Conservation (phyloP, 2,888 invertebrate species). For the Rhagium mordax region DNA sequence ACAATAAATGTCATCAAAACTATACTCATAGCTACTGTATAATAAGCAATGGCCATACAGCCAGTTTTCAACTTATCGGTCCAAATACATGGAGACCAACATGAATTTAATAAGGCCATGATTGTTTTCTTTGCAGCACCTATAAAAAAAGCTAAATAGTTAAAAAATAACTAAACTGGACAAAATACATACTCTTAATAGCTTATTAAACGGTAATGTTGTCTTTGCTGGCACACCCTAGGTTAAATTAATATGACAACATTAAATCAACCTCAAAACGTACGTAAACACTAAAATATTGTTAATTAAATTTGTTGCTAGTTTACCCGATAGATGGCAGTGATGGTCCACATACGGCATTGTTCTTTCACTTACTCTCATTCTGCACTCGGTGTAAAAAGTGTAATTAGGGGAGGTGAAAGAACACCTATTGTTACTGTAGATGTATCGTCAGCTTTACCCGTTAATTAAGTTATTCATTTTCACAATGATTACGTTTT, state of each 20-base stretch:
- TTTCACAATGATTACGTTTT: too few relatives aligned
- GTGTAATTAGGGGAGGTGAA: too few relatives aligned
- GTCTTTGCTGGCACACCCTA: slow-evolving; percentile 28
- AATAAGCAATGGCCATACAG: slow-evolving; percentile 84
- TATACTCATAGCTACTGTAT: slow-evolving; percentile 82
- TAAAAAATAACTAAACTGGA: not conserved
- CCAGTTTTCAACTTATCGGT: slow-evolving; percentile 84
- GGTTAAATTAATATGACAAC: slow-evolving; percentile 28
- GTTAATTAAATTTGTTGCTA: too few relatives aligned
- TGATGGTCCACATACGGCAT: too few relatives aligned
- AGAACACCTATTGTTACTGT: too few relatives aligned
- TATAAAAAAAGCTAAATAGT: not conserved
- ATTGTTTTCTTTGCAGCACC: not conserved
- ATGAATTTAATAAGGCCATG: slow-evolving; percentile 83
- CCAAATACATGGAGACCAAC: slow-evolving; percentile 93
- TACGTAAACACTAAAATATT: too few relatives aligned
- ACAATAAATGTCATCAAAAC: slow-evolving; percentile 82
- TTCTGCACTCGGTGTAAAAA: too few relatives aligned
- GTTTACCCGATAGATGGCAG: too few relatives aligned
- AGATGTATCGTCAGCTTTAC: too few relatives aligned
- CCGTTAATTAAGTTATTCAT: too few relatives aligned
- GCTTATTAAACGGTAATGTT: not conserved
- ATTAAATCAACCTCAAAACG: not conserved
- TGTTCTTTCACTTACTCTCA: too few relatives aligned
- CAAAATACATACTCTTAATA: not conserved